Evolutionary conservation across 2,888 invertebrate genomes (phyloP), one percentile per base, ranked within the genome.

Genomic region (Mythimna albipuncta): DNA sequence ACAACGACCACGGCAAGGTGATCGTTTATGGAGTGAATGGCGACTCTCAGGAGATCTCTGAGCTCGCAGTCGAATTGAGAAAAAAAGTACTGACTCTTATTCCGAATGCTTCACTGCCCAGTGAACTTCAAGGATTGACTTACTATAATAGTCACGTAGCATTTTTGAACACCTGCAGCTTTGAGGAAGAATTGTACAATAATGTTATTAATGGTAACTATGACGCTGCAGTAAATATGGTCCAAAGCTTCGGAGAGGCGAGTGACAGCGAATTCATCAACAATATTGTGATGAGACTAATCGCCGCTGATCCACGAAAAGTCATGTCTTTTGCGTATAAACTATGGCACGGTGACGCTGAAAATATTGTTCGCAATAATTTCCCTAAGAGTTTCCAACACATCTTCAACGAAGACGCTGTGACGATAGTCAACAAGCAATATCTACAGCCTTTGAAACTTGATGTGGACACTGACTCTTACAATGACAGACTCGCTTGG

Each of bases 391-490:
- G 9, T 35, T 58, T 58, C 57, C 80, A 82, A 58, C 55, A 73
- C 4, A 86, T 91, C 2, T 81, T 87, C 1, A 82, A 83, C 41
- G 68, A 69, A 21, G 75, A 83, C 10, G 5, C 54, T 32, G 82
- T 90, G 13, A 85, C 77, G 58, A 85, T 90, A 57, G 67, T 86
- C 19, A 86, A 58, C 9, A 58, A 35, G 35, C 7, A 58, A 35
- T 58, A 58, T 35, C 32, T 3, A 16, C 58, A 58, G 58, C 58
- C 58, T 32, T 35, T 58, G 35, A 58, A 58, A 35, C 58, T 58
- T 1, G 58, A 35, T 58, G 35, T 26, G 35, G 9, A 58, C 58
- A 35, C 35, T 35, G 58, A 58, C 58, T 58, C 16, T 9, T 19
- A 35, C 19, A 7, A 58, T 19, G 58, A 58, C 58, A 19, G 58